Percentiles rank a stretch among this genome's conserved stretches.
Conservation (phyloP, 2,888 invertebrate species). For the Apotomis betuletana region DNA sequence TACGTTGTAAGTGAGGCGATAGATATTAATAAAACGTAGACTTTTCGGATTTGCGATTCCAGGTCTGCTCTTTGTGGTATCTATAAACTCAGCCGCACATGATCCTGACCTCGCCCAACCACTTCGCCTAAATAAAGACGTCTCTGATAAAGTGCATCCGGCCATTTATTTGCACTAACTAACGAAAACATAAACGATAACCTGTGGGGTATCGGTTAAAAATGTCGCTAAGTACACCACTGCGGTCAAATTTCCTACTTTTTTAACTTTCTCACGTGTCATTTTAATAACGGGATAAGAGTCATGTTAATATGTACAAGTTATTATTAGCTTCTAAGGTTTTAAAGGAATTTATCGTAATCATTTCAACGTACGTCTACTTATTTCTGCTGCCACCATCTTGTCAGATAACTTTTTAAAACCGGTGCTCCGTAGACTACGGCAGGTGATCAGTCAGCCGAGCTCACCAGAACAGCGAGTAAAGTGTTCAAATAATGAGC, state of each 20-base stretch:
- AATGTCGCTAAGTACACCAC: constrained; percentile 27
- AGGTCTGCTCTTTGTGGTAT: neutral
- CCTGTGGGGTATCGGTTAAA: constrained; percentile 28
- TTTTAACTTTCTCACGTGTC: constrained; percentile 8
- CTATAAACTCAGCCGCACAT: neutral
- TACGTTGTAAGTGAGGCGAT: too few relatives aligned
- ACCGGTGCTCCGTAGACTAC: neutral
- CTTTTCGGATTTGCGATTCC: neutral
- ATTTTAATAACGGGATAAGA: neutral
- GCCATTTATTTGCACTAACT: constrained; percentile 37
- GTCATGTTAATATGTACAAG: neutral
- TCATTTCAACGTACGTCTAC: too few relatives aligned
- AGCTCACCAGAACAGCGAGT: neutral
- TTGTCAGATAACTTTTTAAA: neutral
- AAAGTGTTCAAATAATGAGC: constrained; percentile 33
- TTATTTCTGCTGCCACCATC: neutral
- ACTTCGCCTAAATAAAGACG: constrained; percentile 34
- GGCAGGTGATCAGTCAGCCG: neutral
- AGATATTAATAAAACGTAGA: too few relatives aligned
- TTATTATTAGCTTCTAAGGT: too few relatives aligned
- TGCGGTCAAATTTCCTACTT: constrained; percentile 22
- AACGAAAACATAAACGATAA: constrained; percentile 33
- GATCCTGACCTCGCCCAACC: constrained; percentile 39
- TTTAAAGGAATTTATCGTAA: too few relatives aligned
- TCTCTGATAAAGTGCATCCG: constrained; percentile 39